These are phyloP conservation scores for Epinephelus fuscoguttatus DNA, from an alignment of 2,113 vertebrate genomes.

Conservation along the genomic window DNA sequence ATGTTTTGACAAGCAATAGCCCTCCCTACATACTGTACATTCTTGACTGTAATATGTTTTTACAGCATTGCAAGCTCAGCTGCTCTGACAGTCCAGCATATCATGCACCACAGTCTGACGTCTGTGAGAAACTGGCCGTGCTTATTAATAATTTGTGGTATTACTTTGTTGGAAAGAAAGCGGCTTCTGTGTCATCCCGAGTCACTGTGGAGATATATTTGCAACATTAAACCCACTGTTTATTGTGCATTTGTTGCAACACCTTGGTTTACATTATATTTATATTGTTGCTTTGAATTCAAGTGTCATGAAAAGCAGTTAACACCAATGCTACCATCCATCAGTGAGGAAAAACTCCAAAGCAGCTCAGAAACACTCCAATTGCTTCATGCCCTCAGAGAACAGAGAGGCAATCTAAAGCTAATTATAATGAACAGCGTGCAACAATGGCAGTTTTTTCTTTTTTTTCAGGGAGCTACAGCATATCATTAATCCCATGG, in stretches of 20 bases:
- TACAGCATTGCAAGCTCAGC: constrained; percentile 38
- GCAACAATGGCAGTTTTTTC: constrained; percentile 55
- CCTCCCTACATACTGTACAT: neutral
- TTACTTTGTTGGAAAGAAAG: constrained; percentile 22
- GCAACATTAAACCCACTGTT: constrained; percentile 17
- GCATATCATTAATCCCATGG: constrained; percentile 78
- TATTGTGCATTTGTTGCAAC: neutral
- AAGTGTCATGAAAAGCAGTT: constrained; percentile 28
- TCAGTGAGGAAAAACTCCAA: constrained; percentile 40
- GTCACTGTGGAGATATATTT: neutral
- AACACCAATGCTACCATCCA: constrained; percentile 34
- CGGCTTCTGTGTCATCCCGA: constrained; percentile 1
- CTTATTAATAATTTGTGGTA: constrained; percentile 27
- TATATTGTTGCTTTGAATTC: constrained; percentile 14
- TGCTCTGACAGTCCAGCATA: constrained; percentile 4
- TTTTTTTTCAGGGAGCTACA: constrained; percentile 11
- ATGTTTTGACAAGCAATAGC: constrained; percentile 22
- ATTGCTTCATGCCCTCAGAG: constrained; percentile 54
- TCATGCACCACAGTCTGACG: neutral
- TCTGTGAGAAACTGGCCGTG: neutral
- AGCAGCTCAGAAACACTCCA: constrained; percentile 33
- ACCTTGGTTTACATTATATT: constrained; percentile 3
- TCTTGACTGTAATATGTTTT: constrained; percentile 27
- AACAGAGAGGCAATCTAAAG: constrained; percentile 67
- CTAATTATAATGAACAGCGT: constrained; percentile 81